Base-by-base conservation (phyloP, 1,140 invertebrate species). In the Zaprionus ornatus region DNA sequence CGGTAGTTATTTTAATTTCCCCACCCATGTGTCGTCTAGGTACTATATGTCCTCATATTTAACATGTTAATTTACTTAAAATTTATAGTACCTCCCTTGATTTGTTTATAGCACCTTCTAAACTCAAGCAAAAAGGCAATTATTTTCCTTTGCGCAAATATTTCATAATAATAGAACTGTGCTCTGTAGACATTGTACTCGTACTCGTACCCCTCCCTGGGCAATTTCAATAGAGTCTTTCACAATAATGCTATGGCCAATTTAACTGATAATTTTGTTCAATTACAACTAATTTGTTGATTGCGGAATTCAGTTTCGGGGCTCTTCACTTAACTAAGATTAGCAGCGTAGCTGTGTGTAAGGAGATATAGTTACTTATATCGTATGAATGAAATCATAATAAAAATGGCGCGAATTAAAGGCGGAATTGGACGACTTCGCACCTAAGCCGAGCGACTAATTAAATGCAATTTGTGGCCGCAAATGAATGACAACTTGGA, bases 201-300 rank as follows among this genome's bases (percentile, higher is more conserved):
- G 2, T 15, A 29, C n/a, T 45, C 13, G n/a, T 52, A 12, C 15
- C 35, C 12, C 12, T 6, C 27, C 35, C 13, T 15, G 35, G 4
- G 40, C 15, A 17, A 50, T 50, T 50, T 50, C 17, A 10, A 50
- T 50, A 23, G 45, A 42, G 19, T 37, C 23, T 70, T 57, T 48
- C 32, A 32, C 48, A 63, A 70, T 63, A 70, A 69, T 69, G 48
- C 62, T 29, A 56, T 56, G 71, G n/a, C 27, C 48, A 74, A 74
- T 74, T 74, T 70, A 63, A 37, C 50, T 0, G 7, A 55, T 35
- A 64, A 64, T 52, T 63, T 63, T n/a, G 25, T 3, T 57, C 66
- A 74, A 74, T 75, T 75, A 74, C 62, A 48, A 42, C 15, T 59
- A 63, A 74, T 64, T 63, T 74, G 72, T 57, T 12, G 40, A 40